phyloP scores from a whole-genome alignment of 2,888 invertebrate species.

The Ferdinandea cuprea region DNA sequence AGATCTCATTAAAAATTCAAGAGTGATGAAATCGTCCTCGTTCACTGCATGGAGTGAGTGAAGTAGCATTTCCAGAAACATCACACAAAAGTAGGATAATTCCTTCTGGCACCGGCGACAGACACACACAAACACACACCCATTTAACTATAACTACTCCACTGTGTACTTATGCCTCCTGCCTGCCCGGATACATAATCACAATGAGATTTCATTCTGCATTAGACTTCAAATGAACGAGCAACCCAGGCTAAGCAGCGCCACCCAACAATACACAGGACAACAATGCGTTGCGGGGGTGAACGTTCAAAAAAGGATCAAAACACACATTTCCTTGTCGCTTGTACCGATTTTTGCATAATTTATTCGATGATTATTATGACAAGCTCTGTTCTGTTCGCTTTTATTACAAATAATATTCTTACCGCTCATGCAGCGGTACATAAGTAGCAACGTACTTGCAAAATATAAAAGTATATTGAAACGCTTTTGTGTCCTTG shows the following conservation, averaged over 20 bases:
- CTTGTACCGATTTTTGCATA: constrained; percentile 81
- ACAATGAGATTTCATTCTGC: constrained; percentile 63
- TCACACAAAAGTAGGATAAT: constrained; percentile 56
- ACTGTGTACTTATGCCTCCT: not conserved
- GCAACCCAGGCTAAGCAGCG: constrained; percentile 1
- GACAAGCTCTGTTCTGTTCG: constrained; percentile 70
- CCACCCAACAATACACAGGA: not conserved
- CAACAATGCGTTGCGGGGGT: not conserved
- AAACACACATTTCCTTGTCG: constrained; percentile 56
- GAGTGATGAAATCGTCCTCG: constrained; percentile 62
- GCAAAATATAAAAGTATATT: constrained; percentile 48
- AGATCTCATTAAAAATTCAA: constrained; percentile 66
- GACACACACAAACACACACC: constrained; percentile 4
- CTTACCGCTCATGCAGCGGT: constrained; percentile 29
- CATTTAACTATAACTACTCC: constrained; percentile 39
- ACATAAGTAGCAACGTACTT: not conserved
- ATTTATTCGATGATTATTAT: constrained; percentile 83
- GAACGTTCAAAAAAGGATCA: constrained; percentile 55
- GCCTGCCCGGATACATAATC: constrained; percentile 20
- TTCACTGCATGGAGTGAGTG: constrained; percentile 21
- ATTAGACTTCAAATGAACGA: constrained; percentile 51
- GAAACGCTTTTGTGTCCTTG: constrained; percentile 64
- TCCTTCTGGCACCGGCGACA: constrained; percentile 40
- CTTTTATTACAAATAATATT: constrained; percentile 71
- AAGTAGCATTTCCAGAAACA: constrained; percentile 16